Evolutionary conservation across 30 jellyfish, hydroid and myxozoan genomes (phyloP), one percentile per base, ranked within the genome.

Genomic region (Hydractinia symbiolongicarpus): DNA sequence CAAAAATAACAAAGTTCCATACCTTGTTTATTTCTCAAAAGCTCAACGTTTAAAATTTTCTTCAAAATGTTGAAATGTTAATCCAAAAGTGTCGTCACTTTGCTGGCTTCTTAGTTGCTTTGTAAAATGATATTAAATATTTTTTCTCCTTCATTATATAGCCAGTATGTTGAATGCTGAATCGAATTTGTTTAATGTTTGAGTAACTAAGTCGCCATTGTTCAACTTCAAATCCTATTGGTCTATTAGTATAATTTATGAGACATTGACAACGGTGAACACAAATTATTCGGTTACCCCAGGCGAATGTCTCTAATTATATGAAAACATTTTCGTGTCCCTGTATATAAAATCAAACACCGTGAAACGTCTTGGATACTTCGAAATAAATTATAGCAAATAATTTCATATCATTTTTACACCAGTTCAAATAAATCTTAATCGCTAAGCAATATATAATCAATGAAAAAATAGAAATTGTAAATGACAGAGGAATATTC

Each of bases 241-340:
- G 74, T 44, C 4, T 13, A 64, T n/a, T 7, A 64, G 4, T 64
- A n/a, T 64, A 44, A 64, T 6, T n/a, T 51, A n/a, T 51, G 16
- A 64, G 40, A 64, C 7, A 64, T 64, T 64, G 74, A 4, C 74
- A n/a, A 64, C 16, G 52, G 9, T 6, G 8, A 6, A 64, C 74
- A 64, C 40, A 64, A 64, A 64, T 64, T 64, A 64, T 64, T 7
- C 16, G 8, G 74, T 64, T 64, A 30, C 74, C 40, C 74, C 19
- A n/a, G 74, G 40, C 74, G 40, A 13, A 44, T n/a, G 5, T 64
- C 40, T 8, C 40, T n/a, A 64, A 64, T 64, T 64, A 64, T 64
- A 51, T 4, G 74, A n/a, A 64, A 64, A 64, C 40, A 64, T n/a
- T 64, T 64, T 64, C 74, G 74, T 64, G 74, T 64, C 17, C 74